Percentiles rank a stretch among this genome's conserved stretches.
phyloP scores from a whole-genome alignment of 2,888 invertebrate species.

The Noctua janthe region DNA sequence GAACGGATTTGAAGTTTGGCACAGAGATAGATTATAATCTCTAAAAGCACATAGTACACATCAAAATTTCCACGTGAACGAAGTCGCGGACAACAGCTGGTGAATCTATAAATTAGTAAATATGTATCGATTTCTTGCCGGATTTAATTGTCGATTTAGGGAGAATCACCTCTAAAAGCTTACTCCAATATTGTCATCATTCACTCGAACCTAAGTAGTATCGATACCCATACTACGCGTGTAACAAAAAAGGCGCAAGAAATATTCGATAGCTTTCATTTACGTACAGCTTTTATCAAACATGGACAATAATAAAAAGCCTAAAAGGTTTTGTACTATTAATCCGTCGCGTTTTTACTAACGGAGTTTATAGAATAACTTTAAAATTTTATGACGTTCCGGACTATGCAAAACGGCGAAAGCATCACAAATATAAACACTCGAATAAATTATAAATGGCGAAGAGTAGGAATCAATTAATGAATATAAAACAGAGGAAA shows the following conservation, averaged over 20 bases:
- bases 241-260: slow-evolving; percentile 16
- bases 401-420: slow-evolving; percentile 9
- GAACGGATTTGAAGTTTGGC: not conserved
- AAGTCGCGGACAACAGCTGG: not conserved
- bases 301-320: slow-evolving; percentile 20
- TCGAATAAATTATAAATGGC: slow-evolving; percentile 38
- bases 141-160: slow-evolving; percentile 35
- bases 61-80: not conserved
- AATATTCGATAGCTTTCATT: slow-evolving; percentile 34
- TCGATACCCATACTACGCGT: not conserved
- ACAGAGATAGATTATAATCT: too few species aligned
- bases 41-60: too few species aligned
- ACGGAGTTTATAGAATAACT: slow-evolving; percentile 9
- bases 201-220: slow-evolving; percentile 3
- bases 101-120: not conserved
- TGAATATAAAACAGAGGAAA: slow-evolving; percentile 49
- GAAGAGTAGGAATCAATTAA: slow-evolving; percentile 56
- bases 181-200: not conserved
- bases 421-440: slow-evolving; percentile 37
- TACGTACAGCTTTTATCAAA: slow-evolving; percentile 10
- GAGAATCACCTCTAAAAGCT: slow-evolving; percentile 32
- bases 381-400: slow-evolving; percentile 4
- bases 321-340: slow-evolving; percentile 21
- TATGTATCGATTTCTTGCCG: slow-evolving; percentile 18
- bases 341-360: slow-evolving; percentile 20